Conservation (phyloP, 2,797 vertebrate genomes). For the Acipenser transmontanus region DNA sequence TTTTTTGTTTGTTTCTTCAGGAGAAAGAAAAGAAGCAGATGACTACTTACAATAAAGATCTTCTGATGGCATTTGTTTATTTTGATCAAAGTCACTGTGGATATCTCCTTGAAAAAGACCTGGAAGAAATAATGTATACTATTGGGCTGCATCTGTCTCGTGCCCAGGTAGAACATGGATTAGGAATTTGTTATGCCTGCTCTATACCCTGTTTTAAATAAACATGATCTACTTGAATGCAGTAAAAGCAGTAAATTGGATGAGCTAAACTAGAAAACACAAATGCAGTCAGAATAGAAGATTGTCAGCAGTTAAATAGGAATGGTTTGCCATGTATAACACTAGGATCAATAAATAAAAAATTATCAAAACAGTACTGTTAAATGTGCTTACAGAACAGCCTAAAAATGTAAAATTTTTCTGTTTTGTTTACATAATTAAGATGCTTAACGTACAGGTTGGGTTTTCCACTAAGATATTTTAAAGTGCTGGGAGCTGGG, state of each 20-base stretch:
- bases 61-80: conserved; percentile 97
- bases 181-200: neutral
- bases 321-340: too few species aligned
- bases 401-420: neutral
- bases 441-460: neutral
- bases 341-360: neutral
- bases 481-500: neutral
- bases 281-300: neutral
- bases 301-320: conserved; percentile 5
- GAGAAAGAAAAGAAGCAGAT: conserved; percentile 92
- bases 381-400: neutral
- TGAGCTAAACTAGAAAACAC: too few species aligned
- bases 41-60: conserved; percentile 86
- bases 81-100: conserved; percentile 98
- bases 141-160: conserved; percentile 92
- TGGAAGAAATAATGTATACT: conserved; percentile 96
- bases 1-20: conserved; percentile 37
- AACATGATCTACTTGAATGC: neutral
- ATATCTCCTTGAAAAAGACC: conserved; percentile 90
- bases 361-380: neutral
- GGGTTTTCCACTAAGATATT: neutral
- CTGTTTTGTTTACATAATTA: neutral
- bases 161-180: conserved; percentile 71
- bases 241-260: too few species aligned
- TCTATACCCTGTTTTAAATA: neutral